Conservation (phyloP, 2,113 vertebrate species). For the Coreoperca whiteheadi region DNA sequence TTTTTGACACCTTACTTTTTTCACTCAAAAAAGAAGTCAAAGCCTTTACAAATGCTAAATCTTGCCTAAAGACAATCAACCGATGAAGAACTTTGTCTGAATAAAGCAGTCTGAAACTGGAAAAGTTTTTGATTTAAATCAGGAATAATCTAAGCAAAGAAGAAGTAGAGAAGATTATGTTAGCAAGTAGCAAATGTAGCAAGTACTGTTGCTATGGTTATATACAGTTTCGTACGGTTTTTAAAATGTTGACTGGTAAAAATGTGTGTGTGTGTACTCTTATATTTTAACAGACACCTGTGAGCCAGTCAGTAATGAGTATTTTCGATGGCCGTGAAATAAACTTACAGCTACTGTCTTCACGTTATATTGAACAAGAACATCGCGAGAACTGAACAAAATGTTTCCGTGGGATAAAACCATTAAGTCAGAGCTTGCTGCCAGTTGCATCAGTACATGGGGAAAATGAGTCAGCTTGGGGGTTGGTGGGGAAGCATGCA, state of each 20-base stretch:
- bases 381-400: too few species aligned
- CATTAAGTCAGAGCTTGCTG: constrained; percentile 43
- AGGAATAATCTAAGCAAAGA: neutral
- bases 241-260: too few species aligned
- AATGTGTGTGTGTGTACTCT: too few species aligned
- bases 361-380: too few species aligned
- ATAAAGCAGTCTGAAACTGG: too few species aligned
- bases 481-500: neutral
- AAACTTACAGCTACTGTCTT: neutral
- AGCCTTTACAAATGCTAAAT: neutral
- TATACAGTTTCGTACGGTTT: too few species aligned
- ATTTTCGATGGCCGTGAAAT: too few species aligned
- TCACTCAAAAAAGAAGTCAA: neutral
- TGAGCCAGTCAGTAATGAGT: too few species aligned
- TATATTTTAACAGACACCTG: too few species aligned
- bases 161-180: neutral
- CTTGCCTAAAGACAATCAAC: neutral
- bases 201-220: too few species aligned
- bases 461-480: constrained; percentile 51
- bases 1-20: neutral
- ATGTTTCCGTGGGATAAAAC: constrained; percentile 18
- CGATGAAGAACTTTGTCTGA: too few species aligned
- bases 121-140: neutral
- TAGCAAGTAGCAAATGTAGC: neutral
- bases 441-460: constrained; percentile 51